phyloP scores from a whole-genome alignment of 2,797 vertebrate species.

The Manis pentadactyla region DNA sequence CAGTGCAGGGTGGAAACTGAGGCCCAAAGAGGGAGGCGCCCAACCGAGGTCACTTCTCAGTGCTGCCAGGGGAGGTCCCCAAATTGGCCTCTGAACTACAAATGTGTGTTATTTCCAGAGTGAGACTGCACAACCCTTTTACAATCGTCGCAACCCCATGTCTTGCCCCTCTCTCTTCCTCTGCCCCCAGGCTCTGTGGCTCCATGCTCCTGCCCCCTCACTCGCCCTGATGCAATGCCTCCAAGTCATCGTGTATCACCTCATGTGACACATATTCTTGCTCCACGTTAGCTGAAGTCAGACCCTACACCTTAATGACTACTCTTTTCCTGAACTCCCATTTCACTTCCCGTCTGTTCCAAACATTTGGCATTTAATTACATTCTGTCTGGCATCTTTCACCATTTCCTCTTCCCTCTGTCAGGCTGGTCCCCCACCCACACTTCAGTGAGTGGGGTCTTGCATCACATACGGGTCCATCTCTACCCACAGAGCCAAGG shows the following conservation, averaged over 20 bases:
- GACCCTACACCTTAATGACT: background rate
- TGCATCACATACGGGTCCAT: background rate
- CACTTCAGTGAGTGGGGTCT: background rate
- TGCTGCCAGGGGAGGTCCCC: background rate
- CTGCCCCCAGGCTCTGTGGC: background rate
- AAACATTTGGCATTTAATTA: background rate
- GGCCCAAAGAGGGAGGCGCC: background rate
- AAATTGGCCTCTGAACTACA: background rate
- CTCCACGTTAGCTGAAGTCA: background rate
- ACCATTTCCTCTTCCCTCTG: background rate
- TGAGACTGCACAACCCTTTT: background rate
- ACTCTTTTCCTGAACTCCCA: background rate
- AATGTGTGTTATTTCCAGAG: background rate
- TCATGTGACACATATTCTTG: background rate
- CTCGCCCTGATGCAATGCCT: background rate
- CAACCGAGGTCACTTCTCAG: background rate
- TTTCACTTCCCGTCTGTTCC: background rate
- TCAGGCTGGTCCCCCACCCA: background rate
- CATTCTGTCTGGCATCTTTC: background rate
- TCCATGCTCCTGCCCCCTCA: background rate
- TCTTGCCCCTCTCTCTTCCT: background rate
- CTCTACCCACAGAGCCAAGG: background rate
- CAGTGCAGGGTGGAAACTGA: background rate
- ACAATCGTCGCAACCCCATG: background rate
- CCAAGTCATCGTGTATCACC: fast-evolving